phyloP scores from a whole-genome alignment of 2,888 invertebrate genomes.

The Cactoblastis cactorum region DNA sequence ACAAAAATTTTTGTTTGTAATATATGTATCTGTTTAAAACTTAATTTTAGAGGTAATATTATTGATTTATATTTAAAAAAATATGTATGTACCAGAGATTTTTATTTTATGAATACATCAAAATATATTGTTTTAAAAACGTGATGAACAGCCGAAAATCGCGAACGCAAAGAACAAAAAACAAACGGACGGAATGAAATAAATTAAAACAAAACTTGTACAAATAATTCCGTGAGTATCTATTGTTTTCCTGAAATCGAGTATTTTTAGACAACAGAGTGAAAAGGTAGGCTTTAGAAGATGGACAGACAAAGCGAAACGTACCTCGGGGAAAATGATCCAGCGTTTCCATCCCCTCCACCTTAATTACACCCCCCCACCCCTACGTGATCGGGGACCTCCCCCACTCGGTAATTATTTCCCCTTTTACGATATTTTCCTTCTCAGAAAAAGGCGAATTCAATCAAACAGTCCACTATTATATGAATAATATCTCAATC shows the following conservation, averaged over 20 bases:
- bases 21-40: too few species aligned
- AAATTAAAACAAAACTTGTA: conserved; percentile 7
- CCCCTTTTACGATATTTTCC: conserved; percentile 31
- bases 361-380: conserved; percentile 48
- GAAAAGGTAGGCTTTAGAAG: conserved; percentile 14
- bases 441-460: conserved; percentile 27
- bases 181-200: background rate
- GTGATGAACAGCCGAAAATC: background rate
- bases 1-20: too few species aligned
- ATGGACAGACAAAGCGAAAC: conserved; percentile 33
- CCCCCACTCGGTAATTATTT: conserved; percentile 53
- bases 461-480: conserved; percentile 39
- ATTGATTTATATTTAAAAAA: too few species aligned
- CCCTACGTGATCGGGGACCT: conserved; percentile 39
- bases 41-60: too few species aligned
- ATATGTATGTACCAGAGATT: too few species aligned
- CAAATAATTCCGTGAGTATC: conserved; percentile 9
- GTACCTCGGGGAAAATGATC: conserved; percentile 39
- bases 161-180: background rate
- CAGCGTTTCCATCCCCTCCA: conserved; percentile 27
- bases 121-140: background rate
- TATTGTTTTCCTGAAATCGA: conserved; percentile 15
- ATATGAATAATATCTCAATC: conserved; percentile 31
- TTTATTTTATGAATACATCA: background rate
- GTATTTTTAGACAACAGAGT: conserved; percentile 14